These are phyloP conservation scores for Papilio glaucus DNA, from an alignment of 1,140 invertebrate species.

Conservation along the genomic window DNA sequence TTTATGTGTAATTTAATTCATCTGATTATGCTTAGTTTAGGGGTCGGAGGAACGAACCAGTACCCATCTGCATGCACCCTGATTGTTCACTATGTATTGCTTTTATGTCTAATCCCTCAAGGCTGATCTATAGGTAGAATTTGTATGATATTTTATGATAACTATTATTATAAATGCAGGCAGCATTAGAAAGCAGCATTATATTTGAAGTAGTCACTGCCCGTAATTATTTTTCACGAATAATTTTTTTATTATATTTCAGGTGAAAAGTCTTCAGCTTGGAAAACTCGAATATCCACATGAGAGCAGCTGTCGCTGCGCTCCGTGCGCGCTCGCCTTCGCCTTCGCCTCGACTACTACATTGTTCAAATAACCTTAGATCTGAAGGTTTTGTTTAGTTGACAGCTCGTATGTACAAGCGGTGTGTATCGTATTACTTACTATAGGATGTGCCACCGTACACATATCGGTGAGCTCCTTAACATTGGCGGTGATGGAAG, in stretches of 20 bases:
- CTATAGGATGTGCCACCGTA: background rate
- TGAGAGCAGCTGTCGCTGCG: constrained; percentile 58
- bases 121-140: no score
- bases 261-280: constrained; percentile 76
- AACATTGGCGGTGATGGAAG: constrained; percentile 14
- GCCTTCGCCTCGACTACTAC: constrained; percentile 42
- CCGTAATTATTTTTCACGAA: constrained; percentile 5
- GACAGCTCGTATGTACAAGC: constrained; percentile 46
- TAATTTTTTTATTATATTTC: constrained; percentile 49
- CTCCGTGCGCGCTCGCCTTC: constrained; percentile 37
- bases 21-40: no score
- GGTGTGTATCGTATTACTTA: background rate
- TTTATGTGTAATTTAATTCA: no score
- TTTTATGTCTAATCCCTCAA: no score
- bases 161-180: no score
- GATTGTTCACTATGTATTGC: no score
- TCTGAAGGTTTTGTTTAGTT: constrained; percentile 68
- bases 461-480: background rate
- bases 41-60: no score
- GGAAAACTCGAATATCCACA: constrained; percentile 82
- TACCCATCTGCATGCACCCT: no score
- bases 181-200: no score
- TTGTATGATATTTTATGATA: no score
- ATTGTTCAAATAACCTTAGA: constrained; percentile 65
- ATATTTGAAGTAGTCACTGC: background rate